Base-by-base conservation (phyloP, 2,888 invertebrate genomes). In the Pyrgus malvae region DNA sequence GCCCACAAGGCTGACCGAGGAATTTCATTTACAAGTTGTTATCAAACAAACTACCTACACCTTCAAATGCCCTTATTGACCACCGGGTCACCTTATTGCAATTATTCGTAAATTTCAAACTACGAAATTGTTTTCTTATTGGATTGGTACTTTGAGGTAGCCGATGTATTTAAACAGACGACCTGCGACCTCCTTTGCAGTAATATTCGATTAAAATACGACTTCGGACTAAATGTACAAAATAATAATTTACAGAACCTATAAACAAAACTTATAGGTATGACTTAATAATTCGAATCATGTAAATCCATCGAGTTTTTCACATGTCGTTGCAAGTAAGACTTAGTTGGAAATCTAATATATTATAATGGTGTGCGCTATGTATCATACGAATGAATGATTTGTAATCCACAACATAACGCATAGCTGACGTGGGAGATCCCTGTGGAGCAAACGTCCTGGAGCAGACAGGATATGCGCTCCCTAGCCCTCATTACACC, bases 1-100 rank as follows among this genome's bases (percentile, higher is more conserved):
- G 51, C 27, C 17, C 19, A 31, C 37, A 53, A 53, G 53, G 53
- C 45, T 53, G 29, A 16, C 21, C 29, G n/a, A 7, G 38, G 45
- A 45, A 45, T 45, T 53, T 53, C 38, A 53, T 53, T 38, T 45
- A 45, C 50, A 27, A 27, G 25, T 37, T 25, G 35, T 41, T 25
- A 25, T 35, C 31, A 17, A 14, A 25, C 27, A 42, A 31, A 0
- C 12, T 46, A 33, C 5, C 9, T 12, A 16, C 16, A 25, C 12
- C 14, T 40, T 21, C 11, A 5, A 11, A 12, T n/a, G 11, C 11
- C 14, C 16, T 16, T 35, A 14, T 8, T 14, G 9, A 14, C 11
- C 3, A 12, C 12, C 3, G 46, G 38, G 40, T 40, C 38, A 48
- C 38, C 29, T 48, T 31, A 48, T 1, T 8, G 23, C 9, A 27